Evolutionary conservation across 2,888 invertebrate species (phyloP).

Genomic region (Galerucella nymphaeae): DNA sequence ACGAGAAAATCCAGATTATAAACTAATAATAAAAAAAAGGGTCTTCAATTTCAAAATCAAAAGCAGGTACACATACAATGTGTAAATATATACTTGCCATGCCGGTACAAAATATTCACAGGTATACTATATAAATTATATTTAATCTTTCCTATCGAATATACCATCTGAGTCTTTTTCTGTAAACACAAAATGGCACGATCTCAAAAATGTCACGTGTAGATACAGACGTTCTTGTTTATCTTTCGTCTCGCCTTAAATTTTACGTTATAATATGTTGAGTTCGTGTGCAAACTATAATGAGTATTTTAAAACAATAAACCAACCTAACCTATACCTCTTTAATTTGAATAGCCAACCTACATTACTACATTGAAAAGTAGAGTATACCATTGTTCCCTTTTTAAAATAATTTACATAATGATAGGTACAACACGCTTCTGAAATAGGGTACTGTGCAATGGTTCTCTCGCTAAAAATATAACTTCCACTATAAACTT

Average conservation of each 20-base stretch:
- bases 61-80: slow-evolving; percentile 3
- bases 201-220: slow-evolving; percentile 17
- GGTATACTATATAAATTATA: neutral
- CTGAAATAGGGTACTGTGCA: slow-evolving; percentile 34
- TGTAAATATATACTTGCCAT: neutral
- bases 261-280: neutral
- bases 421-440: slow-evolving; percentile 36
- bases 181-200: slow-evolving; percentile 21
- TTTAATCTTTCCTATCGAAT: neutral
- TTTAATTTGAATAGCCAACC: slow-evolving; percentile 27
- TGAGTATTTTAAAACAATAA: slow-evolving; percentile 2
- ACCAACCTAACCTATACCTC: slow-evolving; percentile 8
- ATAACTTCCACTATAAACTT: slow-evolving; percentile 23
- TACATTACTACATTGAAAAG: slow-evolving; percentile 20
- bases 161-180: slow-evolving; percentile 15
- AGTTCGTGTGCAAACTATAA: neutral
- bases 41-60: neutral
- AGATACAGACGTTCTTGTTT: neutral
- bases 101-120: neutral
- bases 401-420: slow-evolving; percentile 34
- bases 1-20: slow-evolving; percentile 22
- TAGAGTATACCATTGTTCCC: slow-evolving; percentile 18
- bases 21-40: neutral
- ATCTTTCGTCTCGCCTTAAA: neutral
- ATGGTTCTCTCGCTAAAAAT: slow-evolving; percentile 23